Base-by-base conservation (phyloP, 1,140 invertebrate genomes). In the Dendroctonus valens region DNA sequence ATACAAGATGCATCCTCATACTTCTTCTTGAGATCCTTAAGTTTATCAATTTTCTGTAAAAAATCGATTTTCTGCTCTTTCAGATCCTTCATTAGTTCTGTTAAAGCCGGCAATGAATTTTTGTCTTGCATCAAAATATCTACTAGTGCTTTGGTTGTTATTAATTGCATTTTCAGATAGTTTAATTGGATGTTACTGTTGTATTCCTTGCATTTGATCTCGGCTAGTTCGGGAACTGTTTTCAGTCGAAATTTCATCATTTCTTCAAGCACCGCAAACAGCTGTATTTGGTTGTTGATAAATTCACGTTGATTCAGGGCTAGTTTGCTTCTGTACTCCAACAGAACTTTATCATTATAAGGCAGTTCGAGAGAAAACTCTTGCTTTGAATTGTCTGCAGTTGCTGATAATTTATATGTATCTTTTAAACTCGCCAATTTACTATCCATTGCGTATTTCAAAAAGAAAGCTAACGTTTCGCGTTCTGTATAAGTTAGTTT, bases 71-170 rank as follows among this genome's bases (percentile, higher is more conserved):
- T 70, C 49, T 74, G 70, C n/a, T 72, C 49, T 49, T 70, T 69
- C n/a, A 75, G 67, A 54, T 75, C 75, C 50, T 69, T 67, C 26
- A 75, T 46, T 8, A 76, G 15, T 61, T 70, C 65, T 40, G 60
- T 68, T 55, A 74, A 76, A 15, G 75, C 73, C 50, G 69, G 48
- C 9, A 75, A 50, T 9, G 74, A 70, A 52, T 67, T 49, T 46
- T 48, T 72, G 6, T 54, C 61, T 70, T 76, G 73, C 38, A 58
- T 73, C 62, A 75, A 76, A 52, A 75, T 67, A 64, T 74, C 72
- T 42, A 70, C 52, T 42, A 51, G 65, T 42, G 62, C 44, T 50
- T 73, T 76, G 4, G 68, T 37, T 40, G 69, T 48, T 7, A 67
- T 50, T 14, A 74, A 46, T 59, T 72, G 50, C 8, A 67, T 55